Evolutionary conservation across 2,888 invertebrate species (phyloP), one percentile per base, ranked within the genome.

Genomic region (Pegoplata infirma): DNA sequence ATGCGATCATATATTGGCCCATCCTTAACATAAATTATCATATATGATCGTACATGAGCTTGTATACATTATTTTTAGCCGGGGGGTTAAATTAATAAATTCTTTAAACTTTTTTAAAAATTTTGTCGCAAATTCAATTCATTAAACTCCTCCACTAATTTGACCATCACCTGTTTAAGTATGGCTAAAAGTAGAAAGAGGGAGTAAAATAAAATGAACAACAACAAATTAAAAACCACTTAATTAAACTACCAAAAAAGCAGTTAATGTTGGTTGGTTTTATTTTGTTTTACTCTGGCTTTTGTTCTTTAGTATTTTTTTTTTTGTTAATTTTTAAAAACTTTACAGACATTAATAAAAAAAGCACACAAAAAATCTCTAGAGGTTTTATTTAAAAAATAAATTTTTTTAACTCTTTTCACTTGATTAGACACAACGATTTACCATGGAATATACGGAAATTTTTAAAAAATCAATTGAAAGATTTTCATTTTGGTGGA

Each of bases 361-460:
- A 51, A 25, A n/a, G 12, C 51, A n/a, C 14, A 51, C n/a, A 14
- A 25, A 1, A 14, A n/a, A 23, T n/a, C 23, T 23, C 12, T 51
- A 16, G 19, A 4, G 12, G 5, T 25, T 51, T 23, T 14, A 51
- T 25, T 14, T 25, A 12, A 12, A 16, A 19, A 64, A 16, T 66
- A 51, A 53, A 28, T 49, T 19, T 58, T 7, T 4, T 14, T 61
- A 58, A 23, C 44, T 55, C 32, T 74, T 8, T 40, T 40, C 2
- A 58, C 28, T 68, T 40, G 2, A 16, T 40, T 40, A 84, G 75
- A 49, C 91, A 92, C 91, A 91, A 93, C 90, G 93, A 93, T 86
- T 87, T 93, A 82, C 93, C 93, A 49, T 93, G 93, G 93, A 93
- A 93, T 87, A 92, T 93, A 81, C 89, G 93, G 81, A 93, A 93